phyloP scores from a whole-genome alignment of 2,888 invertebrate species.

The Epistrophella euchroma region DNA sequence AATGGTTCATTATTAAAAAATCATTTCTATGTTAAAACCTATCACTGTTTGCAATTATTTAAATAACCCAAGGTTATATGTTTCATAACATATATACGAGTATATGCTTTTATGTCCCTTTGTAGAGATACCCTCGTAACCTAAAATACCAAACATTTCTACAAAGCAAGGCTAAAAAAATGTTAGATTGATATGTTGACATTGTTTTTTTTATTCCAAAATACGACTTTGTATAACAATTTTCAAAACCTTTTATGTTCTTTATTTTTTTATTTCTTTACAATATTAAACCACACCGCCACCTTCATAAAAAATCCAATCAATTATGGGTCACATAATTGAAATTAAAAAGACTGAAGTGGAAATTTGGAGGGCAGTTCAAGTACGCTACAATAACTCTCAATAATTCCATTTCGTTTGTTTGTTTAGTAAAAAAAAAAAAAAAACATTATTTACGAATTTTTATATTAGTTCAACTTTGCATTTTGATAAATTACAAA shows the following conservation, averaged over 20 bases:
- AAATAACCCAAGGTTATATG: constrained; percentile 8
- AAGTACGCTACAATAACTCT: constrained; percentile 86
- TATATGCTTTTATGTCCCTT: constrained; percentile 28
- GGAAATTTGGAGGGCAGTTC: constrained; percentile 91
- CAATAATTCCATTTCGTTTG: constrained; percentile 42
- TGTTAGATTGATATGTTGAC: constrained; percentile 33
- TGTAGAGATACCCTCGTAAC: constrained; percentile 2
- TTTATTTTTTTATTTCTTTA: constrained; percentile 40
- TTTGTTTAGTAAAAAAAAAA: constrained; percentile 32
- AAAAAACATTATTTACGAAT: background rate
- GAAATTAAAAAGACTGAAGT: constrained; percentile 84
- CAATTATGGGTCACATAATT: constrained; percentile 56
- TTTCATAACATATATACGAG: background rate
- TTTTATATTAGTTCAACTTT: constrained; percentile 18
- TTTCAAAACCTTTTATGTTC: constrained; percentile 22
- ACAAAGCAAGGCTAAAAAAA: constrained; percentile 12
- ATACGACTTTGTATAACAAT: constrained; percentile 16
- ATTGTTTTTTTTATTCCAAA: constrained; percentile 9
- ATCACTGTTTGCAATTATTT: constrained; percentile 5
- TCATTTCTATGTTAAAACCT: background rate
- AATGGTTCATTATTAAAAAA: background rate
- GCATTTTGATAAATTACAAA: constrained; percentile 25
- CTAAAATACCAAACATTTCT: background rate
- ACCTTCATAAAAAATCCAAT: constrained; percentile 58
- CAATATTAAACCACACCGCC: constrained; percentile 37